Conservation (phyloP, 2,113 vertebrate species). For the Lanius ludovicianus region DNA sequence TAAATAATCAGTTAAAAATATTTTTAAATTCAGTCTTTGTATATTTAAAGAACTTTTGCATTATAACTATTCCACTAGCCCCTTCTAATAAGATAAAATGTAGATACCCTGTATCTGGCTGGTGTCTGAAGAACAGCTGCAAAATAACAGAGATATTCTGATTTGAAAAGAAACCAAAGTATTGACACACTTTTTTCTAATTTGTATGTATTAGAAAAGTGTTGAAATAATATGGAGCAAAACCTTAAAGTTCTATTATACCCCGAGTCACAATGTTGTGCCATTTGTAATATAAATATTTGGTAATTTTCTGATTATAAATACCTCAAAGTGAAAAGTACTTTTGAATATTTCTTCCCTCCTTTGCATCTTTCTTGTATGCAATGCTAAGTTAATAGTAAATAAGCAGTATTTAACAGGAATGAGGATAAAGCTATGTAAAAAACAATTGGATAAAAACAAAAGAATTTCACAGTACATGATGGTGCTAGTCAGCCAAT, state of each 20-base stretch:
- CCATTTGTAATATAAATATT: not conserved
- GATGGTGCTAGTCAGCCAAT: not conserved
- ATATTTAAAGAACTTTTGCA: not conserved
- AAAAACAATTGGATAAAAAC: not conserved
- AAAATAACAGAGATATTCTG: not conserved
- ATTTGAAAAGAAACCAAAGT: not conserved
- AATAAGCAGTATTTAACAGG: not conserved
- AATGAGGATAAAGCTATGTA: not conserved
- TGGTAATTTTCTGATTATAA: not conserved
- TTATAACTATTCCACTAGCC: not conserved
- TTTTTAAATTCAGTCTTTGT: not conserved
- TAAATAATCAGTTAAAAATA: not conserved
- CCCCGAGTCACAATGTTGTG: not conserved
- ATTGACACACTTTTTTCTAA: not conserved
- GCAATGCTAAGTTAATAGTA: not conserved
- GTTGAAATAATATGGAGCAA: not conserved
- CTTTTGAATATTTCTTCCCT: not conserved
- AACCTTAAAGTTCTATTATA: not conserved
- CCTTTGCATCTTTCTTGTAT: not conserved
- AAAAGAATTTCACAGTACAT: not conserved
- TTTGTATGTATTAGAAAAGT: not conserved
- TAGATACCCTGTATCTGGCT: accelerated
- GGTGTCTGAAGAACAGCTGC: not conserved
- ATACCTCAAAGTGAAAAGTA: not conserved
- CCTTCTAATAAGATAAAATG: not conserved